Evolutionary conservation across 1,140 invertebrate genomes (phyloP).

Genomic region (Adoxophyes honmai): DNA sequence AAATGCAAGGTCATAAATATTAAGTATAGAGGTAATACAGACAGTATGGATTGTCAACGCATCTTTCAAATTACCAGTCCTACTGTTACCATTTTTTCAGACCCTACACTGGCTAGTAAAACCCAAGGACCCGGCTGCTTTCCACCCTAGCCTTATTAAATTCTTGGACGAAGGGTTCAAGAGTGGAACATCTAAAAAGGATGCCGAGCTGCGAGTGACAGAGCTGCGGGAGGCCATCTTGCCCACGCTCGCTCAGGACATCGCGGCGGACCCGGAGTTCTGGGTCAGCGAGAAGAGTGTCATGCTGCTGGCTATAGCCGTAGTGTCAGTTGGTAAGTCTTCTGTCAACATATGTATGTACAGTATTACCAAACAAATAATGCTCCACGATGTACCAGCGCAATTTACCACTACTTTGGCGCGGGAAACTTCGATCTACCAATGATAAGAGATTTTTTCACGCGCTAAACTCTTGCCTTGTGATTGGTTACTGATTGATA

Average conservation of each 20-base stretch:
- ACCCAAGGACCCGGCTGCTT: slow-evolving; percentile 85
- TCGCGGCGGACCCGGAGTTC: slow-evolving; percentile 79
- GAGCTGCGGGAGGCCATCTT: slow-evolving; percentile 86
- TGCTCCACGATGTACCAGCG: too few relatives aligned
- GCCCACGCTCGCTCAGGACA: slow-evolving; percentile 79
- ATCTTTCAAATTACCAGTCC: slow-evolving; percentile 11
- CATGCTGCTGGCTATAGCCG: slow-evolving; percentile 83
- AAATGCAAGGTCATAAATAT: too few relatives aligned
- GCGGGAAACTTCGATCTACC: too few relatives aligned
- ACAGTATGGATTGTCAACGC: not conserved
- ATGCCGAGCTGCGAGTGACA: slow-evolving; percentile 81
- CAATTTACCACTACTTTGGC: too few relatives aligned
- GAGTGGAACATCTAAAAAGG: slow-evolving; percentile 89
- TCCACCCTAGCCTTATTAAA: slow-evolving; percentile 85
- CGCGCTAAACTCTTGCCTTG: too few relatives aligned
- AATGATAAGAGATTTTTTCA: too few relatives aligned
- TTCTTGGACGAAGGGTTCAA: slow-evolving; percentile 85
- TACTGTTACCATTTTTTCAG: slow-evolving; percentile 39
- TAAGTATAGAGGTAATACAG: too few relatives aligned
- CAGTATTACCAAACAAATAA: too few relatives aligned
- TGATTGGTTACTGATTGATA: too few relatives aligned
- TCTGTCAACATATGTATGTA: too few relatives aligned
- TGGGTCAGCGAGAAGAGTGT: slow-evolving; percentile 85
- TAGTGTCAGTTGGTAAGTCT: slow-evolving; percentile 76
- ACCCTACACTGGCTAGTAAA: slow-evolving; percentile 90